Base-by-base conservation (phyloP, 2,888 invertebrate species). In the Cataglyphis cursor region DNA sequence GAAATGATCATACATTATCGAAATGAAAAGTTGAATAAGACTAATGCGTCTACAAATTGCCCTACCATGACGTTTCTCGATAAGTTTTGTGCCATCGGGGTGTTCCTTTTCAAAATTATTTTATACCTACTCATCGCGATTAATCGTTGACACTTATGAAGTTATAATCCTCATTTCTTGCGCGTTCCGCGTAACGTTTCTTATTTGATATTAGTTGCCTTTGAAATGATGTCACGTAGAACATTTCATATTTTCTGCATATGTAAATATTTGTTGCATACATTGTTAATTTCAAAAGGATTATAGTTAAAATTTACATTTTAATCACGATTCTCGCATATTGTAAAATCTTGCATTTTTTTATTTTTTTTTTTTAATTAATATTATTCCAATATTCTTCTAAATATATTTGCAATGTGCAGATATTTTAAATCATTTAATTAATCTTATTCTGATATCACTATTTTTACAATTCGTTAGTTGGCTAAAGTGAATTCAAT, bases 91-190 rank as follows among this genome's bases (percentile, higher is more conserved):
- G 6, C 1, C 35, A 48, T 73, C 51, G 44, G 28, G 28, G 1
- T n/a, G n/a, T 68, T 59, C 3, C 62, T 61, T 8, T 12, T 8
- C 51, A 48, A 61, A 61, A 81, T 72, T 73, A 68, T n/a, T 38
- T 73, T 73, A 62, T n/a, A 72, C 51, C 48, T 61, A 48, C 31
- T 73, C 38, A 75, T 80, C 44, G 24, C 81, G 41, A 75, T 57
- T 81, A 31, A 75, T 64, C 51, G 51, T 3, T 41, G 41, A 41
- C 28, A 44, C 18, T 61, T 62, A 31, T n/a, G 12, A 74, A 75
- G n/a, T 72, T 74, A 59, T 18, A 15, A 44, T 28, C 38, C 8
- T 8, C 4, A 41, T 48, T 62, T 74, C 74, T 74, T 74, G 44
- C 15, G 15, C 31, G 21, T 35, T 75, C 12, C 41, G 57, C 72